Evolutionary conservation across 2,888 invertebrate genomes (phyloP).

Genomic region (Caenorhabditis sp.): DNA sequence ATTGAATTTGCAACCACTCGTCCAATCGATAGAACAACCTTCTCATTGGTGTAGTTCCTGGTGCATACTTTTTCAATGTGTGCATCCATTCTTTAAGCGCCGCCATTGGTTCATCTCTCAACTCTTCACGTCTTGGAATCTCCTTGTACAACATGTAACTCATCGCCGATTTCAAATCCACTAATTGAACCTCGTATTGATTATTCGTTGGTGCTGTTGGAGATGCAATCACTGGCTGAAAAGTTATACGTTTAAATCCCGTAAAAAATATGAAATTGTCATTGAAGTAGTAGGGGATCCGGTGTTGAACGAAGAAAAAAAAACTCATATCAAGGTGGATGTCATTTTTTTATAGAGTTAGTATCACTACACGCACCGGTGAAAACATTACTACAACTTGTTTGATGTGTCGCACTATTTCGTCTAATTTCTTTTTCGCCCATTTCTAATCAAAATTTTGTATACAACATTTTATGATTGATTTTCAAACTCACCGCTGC

Average conservation of each 20-base stretch:
- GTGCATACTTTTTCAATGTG: conserved; percentile 82
- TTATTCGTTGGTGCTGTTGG: conserved; percentile 24
- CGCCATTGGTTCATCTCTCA: conserved; percentile 79
- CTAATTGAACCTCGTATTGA: conserved; percentile 78
- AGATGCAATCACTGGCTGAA: conserved; percentile 34
- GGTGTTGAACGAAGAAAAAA: background rate
- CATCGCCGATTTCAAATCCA: conserved; percentile 88
- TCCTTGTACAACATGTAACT: conserved; percentile 81
- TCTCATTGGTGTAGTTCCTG: conserved; percentile 79
- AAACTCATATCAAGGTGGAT: background rate
- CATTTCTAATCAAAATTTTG: background rate
- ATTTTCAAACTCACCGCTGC: conserved; percentile 19
- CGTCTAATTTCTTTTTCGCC: background rate
- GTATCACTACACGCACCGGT: background rate
- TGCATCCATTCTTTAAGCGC: conserved; percentile 82
- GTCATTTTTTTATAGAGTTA: too few species aligned
- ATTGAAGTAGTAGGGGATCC: background rate
- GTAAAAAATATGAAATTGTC: background rate
- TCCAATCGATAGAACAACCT: conserved; percentile 78
- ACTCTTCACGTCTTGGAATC: conserved; percentile 79
- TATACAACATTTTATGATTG: background rate
- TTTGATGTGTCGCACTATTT: background rate
- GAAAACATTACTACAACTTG: background rate
- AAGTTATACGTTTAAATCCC: background rate
- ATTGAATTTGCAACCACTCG: conserved; percentile 73